Percentiles rank a stretch among this genome's conserved stretches.
Conservation (phyloP, 2,888 invertebrate species). For the Xanthorhoe spadicearia region DNA sequence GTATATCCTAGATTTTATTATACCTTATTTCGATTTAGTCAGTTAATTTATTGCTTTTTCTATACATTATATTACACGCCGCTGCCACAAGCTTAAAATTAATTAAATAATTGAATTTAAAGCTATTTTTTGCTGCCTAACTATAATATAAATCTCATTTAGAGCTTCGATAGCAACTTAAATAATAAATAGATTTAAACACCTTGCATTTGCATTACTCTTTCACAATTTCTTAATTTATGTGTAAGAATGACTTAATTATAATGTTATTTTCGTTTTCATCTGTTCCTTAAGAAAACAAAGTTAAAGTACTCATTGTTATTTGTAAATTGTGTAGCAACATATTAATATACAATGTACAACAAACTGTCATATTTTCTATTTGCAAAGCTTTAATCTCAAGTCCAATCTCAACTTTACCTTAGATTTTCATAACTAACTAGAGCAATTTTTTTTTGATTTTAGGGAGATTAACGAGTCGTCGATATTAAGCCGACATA, state of each 20-base stretch:
- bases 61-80: conserved; percentile 9
- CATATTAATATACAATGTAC: too few relatives aligned
- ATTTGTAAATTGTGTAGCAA: neutral
- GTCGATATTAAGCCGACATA: too few relatives aligned
- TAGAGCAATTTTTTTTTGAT: too few relatives aligned
- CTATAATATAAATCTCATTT: conserved; percentile 7
- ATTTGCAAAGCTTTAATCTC: too few relatives aligned
- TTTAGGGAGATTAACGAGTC: too few relatives aligned
- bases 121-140: conserved; percentile 38
- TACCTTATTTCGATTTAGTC: conserved; percentile 6
- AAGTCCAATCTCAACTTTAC: too few relatives aligned
- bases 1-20: neutral
- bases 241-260: neutral
- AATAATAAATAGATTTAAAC: neutral
- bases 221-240: neutral
- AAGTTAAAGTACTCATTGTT: neutral
- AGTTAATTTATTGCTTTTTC: conserved; percentile 11
- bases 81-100: conserved; percentile 24
- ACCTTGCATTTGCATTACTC: neutral
- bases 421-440: too few relatives aligned
- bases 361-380: too few relatives aligned
- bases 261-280: neutral
- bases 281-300: neutral
- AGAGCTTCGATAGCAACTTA: conserved; percentile 4
- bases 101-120: conserved; percentile 36